Evolutionary conservation across 2,113 vertebrate genomes (phyloP).

Genomic region (Turnix velox): DNA sequence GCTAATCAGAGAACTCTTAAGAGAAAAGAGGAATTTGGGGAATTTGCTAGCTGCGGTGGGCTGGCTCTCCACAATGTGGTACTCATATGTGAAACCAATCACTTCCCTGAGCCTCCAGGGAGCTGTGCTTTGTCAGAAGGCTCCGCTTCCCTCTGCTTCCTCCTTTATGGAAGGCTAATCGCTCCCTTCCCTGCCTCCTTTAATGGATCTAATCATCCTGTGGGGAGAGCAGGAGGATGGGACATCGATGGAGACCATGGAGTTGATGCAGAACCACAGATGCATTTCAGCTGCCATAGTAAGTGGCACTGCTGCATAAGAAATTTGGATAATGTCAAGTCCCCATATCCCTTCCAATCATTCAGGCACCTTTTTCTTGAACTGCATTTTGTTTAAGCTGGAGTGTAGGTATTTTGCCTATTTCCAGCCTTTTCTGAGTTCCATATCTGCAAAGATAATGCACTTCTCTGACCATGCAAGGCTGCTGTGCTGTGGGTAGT

Average conservation of each 20-base stretch:
- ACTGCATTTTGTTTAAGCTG: background rate
- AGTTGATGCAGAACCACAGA: background rate
- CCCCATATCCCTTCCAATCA: background rate
- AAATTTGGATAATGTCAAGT: background rate
- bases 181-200: background rate
- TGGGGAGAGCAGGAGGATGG: rapidly evolving
- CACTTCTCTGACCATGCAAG: background rate
- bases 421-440: background rate
- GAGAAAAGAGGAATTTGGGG: conserved; percentile 63
- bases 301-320: background rate
- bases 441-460: background rate
- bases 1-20: conserved; percentile 68
- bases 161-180: too few relatives aligned
- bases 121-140: background rate
- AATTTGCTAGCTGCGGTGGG: conserved; percentile 33
- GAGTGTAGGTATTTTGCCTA: background rate
- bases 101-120: background rate
- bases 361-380: background rate
- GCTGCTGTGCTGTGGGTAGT: background rate
- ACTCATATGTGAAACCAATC: conserved; percentile 46
- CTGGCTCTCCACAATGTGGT: background rate
- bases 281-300: background rate
- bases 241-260: background rate
- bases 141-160: background rate
- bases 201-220: background rate